phyloP scores from a whole-genome alignment of 2,113 vertebrate genomes.

The Elaphurus davidianus region DNA sequence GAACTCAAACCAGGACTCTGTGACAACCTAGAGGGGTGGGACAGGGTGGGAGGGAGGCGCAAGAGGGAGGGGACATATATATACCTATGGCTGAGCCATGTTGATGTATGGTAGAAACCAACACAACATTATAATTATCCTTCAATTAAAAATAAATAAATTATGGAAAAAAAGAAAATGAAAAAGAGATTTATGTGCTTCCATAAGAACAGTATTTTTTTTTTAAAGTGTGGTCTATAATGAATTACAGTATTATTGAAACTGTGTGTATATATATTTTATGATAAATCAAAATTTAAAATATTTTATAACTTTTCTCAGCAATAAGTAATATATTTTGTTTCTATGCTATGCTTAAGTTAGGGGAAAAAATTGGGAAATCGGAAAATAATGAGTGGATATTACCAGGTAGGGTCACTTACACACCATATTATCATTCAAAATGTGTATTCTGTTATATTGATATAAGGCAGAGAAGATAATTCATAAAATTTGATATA shows the following conservation, averaged over 20 bases:
- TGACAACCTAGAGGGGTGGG: neutral
- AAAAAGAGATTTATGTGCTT: neutral
- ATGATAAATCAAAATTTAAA: neutral
- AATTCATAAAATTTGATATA: neutral
- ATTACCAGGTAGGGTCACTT: neutral
- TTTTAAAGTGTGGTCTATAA: neutral
- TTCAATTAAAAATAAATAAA: neutral
- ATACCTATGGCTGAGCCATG: neutral
- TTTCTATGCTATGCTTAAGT: neutral
- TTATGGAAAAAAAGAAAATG: neutral
- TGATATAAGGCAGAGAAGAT: neutral
- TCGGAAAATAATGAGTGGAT: neutral
- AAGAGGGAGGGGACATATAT: neutral
- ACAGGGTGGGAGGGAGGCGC: neutral
- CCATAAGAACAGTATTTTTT: neutral
- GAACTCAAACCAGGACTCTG: neutral
- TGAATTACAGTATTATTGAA: neutral
- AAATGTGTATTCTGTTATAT: neutral
- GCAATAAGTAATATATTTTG: neutral
- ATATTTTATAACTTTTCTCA: neutral
- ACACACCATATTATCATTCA: neutral
- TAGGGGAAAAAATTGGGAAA: neutral
- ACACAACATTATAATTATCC: neutral
- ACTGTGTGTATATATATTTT: neutral
- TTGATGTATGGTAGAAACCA: neutral